phyloP scores from a whole-genome alignment of 2,113 vertebrate genomes.

The Larimichthys polyactis region DNA sequence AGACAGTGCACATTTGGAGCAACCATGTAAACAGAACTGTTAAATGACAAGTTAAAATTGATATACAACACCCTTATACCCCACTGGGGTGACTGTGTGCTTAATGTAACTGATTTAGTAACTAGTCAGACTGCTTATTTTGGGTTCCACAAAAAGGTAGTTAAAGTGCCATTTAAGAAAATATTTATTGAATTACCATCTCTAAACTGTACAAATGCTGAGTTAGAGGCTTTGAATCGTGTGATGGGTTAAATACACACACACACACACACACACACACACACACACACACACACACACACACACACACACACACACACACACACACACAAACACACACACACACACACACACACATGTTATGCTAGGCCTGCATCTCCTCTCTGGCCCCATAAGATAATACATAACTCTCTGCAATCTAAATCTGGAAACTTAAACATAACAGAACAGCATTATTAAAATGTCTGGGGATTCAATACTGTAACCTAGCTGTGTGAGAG shows the following conservation, averaged over 20 bases:
- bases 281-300: slow-evolving; percentile 14
- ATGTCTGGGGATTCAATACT: not conserved
- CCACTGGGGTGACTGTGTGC: not conserved
- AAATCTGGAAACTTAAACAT: slow-evolving; percentile 60
- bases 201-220: slow-evolving; percentile 21
- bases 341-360: not conserved
- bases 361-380: slow-evolving; percentile 16
- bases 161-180: slow-evolving; percentile 52
- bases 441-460: slow-evolving; percentile 43
- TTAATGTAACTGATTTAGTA: slow-evolving; percentile 37
- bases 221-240: slow-evolving; percentile 15
- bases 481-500: slow-evolving; percentile 6
- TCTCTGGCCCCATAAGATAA: slow-evolving; percentile 40
- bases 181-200: slow-evolving; percentile 19
- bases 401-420: slow-evolving; percentile 33
- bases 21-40: slow-evolving; percentile 18
- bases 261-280: not conserved
- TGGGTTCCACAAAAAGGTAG: slow-evolving; percentile 26
- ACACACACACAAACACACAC: slow-evolving; percentile 30
- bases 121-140: slow-evolving; percentile 22
- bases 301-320: not conserved
- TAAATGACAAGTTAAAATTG: slow-evolving; percentile 32
- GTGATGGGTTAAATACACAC: slow-evolving; percentile 33
- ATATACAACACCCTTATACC: slow-evolving; percentile 19
- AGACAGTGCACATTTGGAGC: slow-evolving; percentile 24